phyloP scores from a whole-genome alignment of 2,113 vertebrate genomes.

The Naja naja region DNA sequence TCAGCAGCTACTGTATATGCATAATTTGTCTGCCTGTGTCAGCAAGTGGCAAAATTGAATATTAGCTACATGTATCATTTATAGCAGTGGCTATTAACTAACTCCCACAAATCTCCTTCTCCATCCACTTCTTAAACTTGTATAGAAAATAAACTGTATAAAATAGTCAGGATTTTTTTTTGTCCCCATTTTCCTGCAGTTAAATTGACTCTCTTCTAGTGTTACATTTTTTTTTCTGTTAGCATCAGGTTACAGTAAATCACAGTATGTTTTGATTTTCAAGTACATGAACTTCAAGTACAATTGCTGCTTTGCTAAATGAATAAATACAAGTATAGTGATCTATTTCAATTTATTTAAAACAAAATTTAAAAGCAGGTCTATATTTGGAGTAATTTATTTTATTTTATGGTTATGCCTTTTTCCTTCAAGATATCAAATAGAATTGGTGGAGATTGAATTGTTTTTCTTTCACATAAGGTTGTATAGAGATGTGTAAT shows the following conservation, averaged over 20 bases:
- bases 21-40: background rate
- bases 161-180: background rate
- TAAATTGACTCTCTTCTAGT: background rate
- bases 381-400: background rate
- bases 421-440: background rate
- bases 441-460: background rate
- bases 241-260: background rate
- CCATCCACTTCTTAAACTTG: background rate
- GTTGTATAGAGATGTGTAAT: conserved; percentile 1
- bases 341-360: background rate
- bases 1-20: background rate
- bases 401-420: background rate
- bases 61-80: background rate
- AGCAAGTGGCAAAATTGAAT: background rate
- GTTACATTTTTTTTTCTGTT: background rate
- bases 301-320: background rate
- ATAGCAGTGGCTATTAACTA: background rate
- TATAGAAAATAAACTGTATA: background rate
- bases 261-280: background rate
- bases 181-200: background rate
- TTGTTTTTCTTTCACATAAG: conserved; percentile 4
- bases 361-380: background rate
- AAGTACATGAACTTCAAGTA: background rate
- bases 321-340: background rate
- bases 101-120: background rate